Evolutionary conservation across 2,888 invertebrate genomes (phyloP), one percentile per base, ranked within the genome.

Genomic region (Microctonus hyperodae): DNA sequence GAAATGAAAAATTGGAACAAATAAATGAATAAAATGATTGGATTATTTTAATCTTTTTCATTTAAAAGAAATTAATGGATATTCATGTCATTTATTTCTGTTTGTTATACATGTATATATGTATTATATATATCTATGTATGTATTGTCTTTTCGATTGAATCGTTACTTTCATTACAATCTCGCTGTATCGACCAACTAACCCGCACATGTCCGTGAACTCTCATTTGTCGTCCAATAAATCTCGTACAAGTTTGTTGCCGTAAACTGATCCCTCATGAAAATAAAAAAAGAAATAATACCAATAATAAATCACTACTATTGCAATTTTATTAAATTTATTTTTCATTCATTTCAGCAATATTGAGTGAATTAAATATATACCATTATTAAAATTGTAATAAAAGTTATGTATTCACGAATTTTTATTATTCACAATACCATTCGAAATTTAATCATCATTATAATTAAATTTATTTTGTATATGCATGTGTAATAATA

Each of bases 121-220:
- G 7, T 7, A 28, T 28, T 3, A 28, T 28, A 5, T 28, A 48
- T 10, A 7, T 10, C 16, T 5, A 13, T 22, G 20, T 51, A 51
- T 51, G 4, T 11, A 28, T 28, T 53, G 53, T 53, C 23, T 53
- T 1, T 28, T 53, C 28, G 23, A 53, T 53, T 53, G 53, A 53
- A 28, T 53, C 25, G 53, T 28, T 23, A 28, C 61, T 61, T 48
- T 31, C 33, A 61, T 61, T 61, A 31, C 33, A 51, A 10, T 33
- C 44, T 62, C 37, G 23, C 33, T 23, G n/a, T 33, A 62, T 62
- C 37, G 35, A 51, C 25, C 53, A 25, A 40, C 13, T 51, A n/a
- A 51, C 53, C 13, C 9, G 20, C 44, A 37, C 16, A 44, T 22
- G 62, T 20, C 62, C 62, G 11, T 62, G 62, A 62, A 53, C 62